Evolutionary conservation across 1,140 invertebrate species (phyloP).

Genomic region (Antheraea pernyi): DNA sequence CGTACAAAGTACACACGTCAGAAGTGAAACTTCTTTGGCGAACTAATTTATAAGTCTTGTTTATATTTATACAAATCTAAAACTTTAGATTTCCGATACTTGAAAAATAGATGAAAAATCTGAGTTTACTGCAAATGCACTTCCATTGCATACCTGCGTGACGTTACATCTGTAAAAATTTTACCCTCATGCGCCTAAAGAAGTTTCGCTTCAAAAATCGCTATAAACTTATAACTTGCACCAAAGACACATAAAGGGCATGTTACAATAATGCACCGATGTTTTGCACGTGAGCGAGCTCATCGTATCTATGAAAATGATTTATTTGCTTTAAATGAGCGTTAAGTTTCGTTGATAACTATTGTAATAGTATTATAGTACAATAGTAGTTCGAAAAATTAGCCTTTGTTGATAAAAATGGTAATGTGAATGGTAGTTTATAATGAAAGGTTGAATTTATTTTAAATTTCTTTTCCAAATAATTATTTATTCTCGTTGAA

Average conservation of each 20-base stretch:
- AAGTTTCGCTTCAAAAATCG: background rate
- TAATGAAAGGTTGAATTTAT: constrained; percentile 2
- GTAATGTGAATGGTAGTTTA: constrained; percentile 1
- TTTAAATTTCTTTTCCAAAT: background rate
- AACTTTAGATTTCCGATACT: no score
- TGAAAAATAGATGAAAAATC: no score
- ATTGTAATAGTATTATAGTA: constrained; percentile 1
- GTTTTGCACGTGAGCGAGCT: constrained; percentile 56
- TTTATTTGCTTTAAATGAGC: constrained; percentile 39
- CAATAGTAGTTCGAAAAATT: background rate
- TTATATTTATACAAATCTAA: no score
- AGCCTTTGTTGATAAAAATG: background rate
- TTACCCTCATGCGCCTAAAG: no score
- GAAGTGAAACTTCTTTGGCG: no score
- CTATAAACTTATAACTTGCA: constrained; percentile 26
- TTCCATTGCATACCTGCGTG: no score
- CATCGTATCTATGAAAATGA: constrained; percentile 59
- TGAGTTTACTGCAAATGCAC: no score
- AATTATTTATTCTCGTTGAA: no score
- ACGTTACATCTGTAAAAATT: no score
- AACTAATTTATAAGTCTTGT: no score
- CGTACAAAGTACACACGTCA: no score
- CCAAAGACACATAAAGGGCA: constrained; percentile 25
- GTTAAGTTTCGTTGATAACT: constrained; percentile 12
- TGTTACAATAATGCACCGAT: constrained; percentile 53